Evolutionary conservation across 1,140 invertebrate genomes (phyloP), one percentile per base, ranked within the genome.

Genomic region (Zaprionus nigranus): DNA sequence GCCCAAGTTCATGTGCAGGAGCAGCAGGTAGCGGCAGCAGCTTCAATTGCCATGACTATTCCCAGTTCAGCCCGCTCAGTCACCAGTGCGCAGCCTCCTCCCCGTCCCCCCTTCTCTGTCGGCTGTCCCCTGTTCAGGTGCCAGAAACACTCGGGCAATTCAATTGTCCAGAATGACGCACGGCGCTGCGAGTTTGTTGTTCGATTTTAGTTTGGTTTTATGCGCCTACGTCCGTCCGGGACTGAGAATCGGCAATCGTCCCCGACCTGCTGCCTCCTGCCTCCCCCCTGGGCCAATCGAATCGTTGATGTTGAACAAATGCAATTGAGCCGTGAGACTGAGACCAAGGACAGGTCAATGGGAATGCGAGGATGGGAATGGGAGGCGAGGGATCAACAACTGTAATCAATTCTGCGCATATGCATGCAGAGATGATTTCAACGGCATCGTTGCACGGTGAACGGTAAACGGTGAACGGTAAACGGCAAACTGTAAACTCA

Each of bases 251-350:
- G 17, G 9, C 65, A 22, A 17, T 22, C 38, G 5, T 2, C 15
- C 30, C 30, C 15, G 6, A 34, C 56, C n/a, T 36, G 17, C 22
- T 61, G 28, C 24, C 36, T 20, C n/a, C 38, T 43, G n/a, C 40
- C n/a, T n/a, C 17, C 46, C 40, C 36, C 2, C 34, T 5, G 20
- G 20, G 3, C 43, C 64, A 22, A 51, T 51, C 38, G 68, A 70
- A 54, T 64, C 74, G 68, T 65, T 76, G 74, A 76, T 76, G 74
- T 65, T 76, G 68, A 76, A 76, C 74, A 76, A 76, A 76, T 76
- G 68, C 74, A 71, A 76, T 64, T 71, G 74, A 76, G 56, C 67
- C 58, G 34, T 60, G 53, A 17, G 40, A 30, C 38, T 58, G 34
- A 34, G 34, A 62, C 26, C 60, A 51, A 49, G 58, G 6, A 12